These are phyloP conservation scores for Coluber constrictor DNA, from an alignment of 2,797 vertebrate genomes.

Conservation along the genomic window DNA sequence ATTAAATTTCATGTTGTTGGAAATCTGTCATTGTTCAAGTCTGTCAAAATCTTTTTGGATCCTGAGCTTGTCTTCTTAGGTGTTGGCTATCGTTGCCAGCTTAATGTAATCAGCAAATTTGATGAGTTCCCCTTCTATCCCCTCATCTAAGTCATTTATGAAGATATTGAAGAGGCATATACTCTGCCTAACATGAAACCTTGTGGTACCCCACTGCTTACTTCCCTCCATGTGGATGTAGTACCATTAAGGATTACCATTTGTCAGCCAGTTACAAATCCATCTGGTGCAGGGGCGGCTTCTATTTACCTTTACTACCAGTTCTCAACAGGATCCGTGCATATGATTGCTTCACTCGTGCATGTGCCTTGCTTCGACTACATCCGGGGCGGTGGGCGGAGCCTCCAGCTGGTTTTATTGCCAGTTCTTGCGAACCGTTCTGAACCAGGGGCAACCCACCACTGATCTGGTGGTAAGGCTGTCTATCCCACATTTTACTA, in stretches of 20 bases:
- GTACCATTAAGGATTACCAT: background rate
- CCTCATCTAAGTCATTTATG: background rate
- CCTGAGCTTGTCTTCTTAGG: background rate
- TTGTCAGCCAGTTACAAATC: background rate
- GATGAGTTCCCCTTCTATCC: background rate
- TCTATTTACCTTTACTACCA: no score
- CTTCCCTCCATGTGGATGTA: background rate
- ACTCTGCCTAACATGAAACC: background rate
- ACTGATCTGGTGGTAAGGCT: background rate
- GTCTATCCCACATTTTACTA: no score
- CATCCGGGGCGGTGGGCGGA: no score
- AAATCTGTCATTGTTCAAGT: no score
- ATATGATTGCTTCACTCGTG: rapidly evolving
- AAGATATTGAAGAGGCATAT: background rate
- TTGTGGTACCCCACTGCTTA: background rate
- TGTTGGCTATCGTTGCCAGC: background rate
- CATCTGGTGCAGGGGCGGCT: no score
- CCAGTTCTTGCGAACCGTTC: no score
- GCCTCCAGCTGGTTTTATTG: no score
- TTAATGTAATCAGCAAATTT: background rate
- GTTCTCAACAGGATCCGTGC: no score
- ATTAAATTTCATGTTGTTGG: background rate
- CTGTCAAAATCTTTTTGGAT: background rate
- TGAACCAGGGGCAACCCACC: no score
- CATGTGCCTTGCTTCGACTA: no score